Evolutionary conservation across 2,113 vertebrate genomes (phyloP).

Genomic region (Ranitomeya imitator): DNA sequence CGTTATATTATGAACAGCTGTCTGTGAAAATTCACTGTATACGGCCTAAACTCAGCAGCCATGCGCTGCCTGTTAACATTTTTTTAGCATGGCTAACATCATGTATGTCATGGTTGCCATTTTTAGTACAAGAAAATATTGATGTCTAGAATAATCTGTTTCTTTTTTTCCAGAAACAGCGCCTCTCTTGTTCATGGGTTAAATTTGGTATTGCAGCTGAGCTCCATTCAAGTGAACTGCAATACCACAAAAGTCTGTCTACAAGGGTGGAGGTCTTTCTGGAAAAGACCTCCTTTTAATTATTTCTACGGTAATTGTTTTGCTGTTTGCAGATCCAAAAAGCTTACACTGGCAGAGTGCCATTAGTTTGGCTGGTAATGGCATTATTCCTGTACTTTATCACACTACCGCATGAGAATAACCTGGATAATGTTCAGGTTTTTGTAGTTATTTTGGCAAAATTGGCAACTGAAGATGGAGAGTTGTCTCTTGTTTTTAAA

Average conservation of each 20-base stretch:
- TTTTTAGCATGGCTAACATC: neutral
- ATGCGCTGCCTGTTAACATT: neutral
- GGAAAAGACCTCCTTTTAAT: neutral
- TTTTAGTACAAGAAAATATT: neutral
- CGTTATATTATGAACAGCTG: conserved; percentile 5
- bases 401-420: neutral
- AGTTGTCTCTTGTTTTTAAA: too few species aligned
- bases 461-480: too few species aligned
- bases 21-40: neutral
- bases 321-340: neutral
- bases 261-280: neutral
- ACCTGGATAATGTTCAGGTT: neutral
- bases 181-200: neutral
- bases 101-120: conserved; percentile 9
- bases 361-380: too few species aligned
- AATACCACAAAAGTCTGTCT: neutral
- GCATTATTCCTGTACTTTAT: neutral
- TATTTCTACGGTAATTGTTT: neutral
- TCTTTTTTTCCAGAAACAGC: neutral
- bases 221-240: neutral
- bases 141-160: neutral
- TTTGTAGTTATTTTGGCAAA: too few species aligned
- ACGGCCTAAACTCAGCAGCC: neutral
- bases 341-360: neutral
- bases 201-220: neutral